Evolutionary conservation across 2,888 invertebrate species (phyloP).

Genomic region (Cylloceria caligata): DNA sequence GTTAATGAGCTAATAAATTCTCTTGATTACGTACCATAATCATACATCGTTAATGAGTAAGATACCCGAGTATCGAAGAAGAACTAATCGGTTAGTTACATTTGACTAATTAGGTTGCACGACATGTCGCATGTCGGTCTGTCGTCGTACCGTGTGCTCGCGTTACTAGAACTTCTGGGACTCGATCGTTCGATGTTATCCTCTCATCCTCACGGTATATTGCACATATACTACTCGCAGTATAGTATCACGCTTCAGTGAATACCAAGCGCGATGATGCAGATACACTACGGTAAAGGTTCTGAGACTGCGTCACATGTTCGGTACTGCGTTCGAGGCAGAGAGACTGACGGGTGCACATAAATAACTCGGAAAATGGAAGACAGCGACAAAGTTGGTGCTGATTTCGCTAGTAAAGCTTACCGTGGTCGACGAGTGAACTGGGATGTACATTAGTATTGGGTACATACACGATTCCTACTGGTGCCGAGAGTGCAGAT

Average conservation of each 20-base stretch:
- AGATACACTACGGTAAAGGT: conserved; percentile 26
- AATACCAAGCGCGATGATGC: neutral
- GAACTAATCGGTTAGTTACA: conserved; percentile 24
- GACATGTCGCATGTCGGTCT: conserved; percentile 18
- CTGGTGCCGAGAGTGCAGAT: conserved; percentile 40
- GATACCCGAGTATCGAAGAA: neutral
- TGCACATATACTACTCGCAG: neutral
- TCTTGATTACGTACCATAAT: neutral
- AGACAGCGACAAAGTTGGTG: conserved; percentile 80
- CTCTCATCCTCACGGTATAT: conserved; percentile 3
- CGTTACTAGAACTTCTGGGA: conserved; percentile 27
- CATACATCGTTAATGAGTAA: neutral
- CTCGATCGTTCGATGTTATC: conserved; percentile 30
- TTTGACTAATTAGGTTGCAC: conserved; percentile 40
- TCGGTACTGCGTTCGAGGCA: conserved; percentile 34
- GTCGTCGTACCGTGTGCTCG: conserved; percentile 24
- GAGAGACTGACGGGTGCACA: conserved; percentile 73
- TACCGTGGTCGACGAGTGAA: conserved; percentile 36
- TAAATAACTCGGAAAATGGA: conserved; percentile 79
- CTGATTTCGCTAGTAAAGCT: conserved; percentile 79
- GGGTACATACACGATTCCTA: conserved; percentile 17
- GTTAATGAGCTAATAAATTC: neutral
- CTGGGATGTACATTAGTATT: conserved; percentile 24
- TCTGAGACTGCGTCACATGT: conserved; percentile 58
- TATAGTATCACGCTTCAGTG: neutral